Evolutionary conservation across 92 coral and sea anemone species (phyloP), one percentile per base, ranked within the genome.

Genomic region (Isaurus tuberculatus): DNA sequence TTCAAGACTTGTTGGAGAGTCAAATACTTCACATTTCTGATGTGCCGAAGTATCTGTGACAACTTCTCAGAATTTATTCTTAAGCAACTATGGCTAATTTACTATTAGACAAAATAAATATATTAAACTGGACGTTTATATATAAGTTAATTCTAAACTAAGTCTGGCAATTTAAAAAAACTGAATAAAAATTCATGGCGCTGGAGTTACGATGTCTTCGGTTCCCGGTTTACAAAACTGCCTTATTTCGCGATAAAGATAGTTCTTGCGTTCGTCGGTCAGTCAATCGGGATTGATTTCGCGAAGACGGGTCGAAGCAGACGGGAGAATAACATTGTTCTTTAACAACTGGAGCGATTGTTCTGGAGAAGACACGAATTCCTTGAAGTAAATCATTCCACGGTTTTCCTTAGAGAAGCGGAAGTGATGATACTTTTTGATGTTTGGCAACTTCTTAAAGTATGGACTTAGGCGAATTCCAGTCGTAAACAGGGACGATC

Each of bases 231-330:
- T 49, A 49, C 58, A 49, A 49, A 49, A 49, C 58, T 49, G 58
- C 16, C 20, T 53, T 14, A 75, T 75, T 32, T 75, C 40, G n/a
- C 82, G 66, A 68, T 75, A 53, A 75, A 75, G 69, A 32, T 75
- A 75, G 68, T 75, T 75, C 82, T 51, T 75, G 53, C 36, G 40
- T 51, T 75, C 42, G 66, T 75, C 82, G 11, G 64, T 75, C 32
- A 75, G 82, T 25, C 71, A 71, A 28, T 79, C 51, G 30, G 83
- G 55, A 30, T 61, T 79, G 53, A 79, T 26, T 37, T 15, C 28
- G 30, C 72, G 51, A 60, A 57, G 83, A 57, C 15, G 83, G 71
- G 83, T 79, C 44, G 83, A 29, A 29, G 83, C 29, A 36, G 63
- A 70, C 40, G 75, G 74, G 11, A 65, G 85, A 65, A 13, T 22